These are phyloP conservation scores for Apodemus speciosus DNA, from an alignment of 2,113 vertebrate species.

Conservation along the genomic window DNA sequence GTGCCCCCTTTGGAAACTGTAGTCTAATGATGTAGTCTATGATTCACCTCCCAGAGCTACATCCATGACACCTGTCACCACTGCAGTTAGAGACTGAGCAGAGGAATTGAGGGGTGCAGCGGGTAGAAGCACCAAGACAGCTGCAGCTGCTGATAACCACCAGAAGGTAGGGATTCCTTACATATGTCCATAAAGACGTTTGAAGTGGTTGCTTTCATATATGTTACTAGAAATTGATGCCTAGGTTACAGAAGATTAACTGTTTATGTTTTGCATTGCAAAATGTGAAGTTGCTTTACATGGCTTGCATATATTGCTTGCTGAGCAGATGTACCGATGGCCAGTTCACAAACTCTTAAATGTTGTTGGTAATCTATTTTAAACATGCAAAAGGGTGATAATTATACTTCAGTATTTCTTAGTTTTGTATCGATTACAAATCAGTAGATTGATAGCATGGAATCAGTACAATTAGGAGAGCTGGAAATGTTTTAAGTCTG, in stretches of 20 bases:
- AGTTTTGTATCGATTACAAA: not conserved
- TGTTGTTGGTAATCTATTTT: slow-evolving; percentile 9
- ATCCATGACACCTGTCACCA: not conserved
- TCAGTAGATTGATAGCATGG: not conserved
- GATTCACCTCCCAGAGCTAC: not conserved
- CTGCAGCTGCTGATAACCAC: not conserved
- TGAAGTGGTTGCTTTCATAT: not conserved
- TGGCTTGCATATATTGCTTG: not conserved
- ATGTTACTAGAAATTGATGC: not conserved
- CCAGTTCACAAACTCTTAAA: not conserved
- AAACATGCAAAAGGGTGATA: not conserved
- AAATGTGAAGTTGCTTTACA: not conserved
- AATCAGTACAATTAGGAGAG: not conserved
- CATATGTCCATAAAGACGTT: not conserved
- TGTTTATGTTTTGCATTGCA: not conserved
- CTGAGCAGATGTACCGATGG: not conserved
- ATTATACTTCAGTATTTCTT: not conserved
- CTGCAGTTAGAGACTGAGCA: not conserved
- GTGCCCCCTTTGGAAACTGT: not conserved
- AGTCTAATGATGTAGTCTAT: too few species aligned
- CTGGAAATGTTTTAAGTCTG: not conserved
- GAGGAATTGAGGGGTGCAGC: not conserved
- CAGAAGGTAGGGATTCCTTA: not conserved
- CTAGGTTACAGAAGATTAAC: not conserved
- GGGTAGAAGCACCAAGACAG: not conserved